A percentile compares a stretch with the other conserved stretches of the same genome.
Conservation (phyloP, 2,888 invertebrate species). For the Pollenia angustigena region DNA sequence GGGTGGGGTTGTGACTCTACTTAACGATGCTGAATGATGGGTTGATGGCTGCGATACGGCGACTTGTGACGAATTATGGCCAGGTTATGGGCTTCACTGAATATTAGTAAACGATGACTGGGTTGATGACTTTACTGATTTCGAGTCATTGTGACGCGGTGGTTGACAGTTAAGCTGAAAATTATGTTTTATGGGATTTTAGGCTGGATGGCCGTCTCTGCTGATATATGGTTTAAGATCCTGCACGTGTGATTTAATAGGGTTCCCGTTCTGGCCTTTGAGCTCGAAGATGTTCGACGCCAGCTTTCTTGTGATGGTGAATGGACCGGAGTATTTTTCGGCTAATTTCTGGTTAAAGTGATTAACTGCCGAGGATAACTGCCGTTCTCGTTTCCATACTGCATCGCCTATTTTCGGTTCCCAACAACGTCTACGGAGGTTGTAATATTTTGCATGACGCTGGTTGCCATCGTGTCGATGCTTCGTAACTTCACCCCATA, state of each 20-base stretch:
- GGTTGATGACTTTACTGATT: too few species aligned
- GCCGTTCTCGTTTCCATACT: slow-evolving; percentile 4
- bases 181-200: too few species aligned
- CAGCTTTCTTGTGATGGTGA: neutral
- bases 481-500: neutral
- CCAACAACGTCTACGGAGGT: neutral
- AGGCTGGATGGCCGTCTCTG: too few species aligned
- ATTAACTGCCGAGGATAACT: neutral
- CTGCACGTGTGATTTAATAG: neutral
- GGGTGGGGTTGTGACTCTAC: too few species aligned
- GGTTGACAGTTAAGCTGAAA: too few species aligned
- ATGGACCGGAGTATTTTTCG: neutral
- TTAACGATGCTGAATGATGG: too few species aligned
- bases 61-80: too few species aligned
- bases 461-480: too few species aligned
- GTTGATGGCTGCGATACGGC: too few species aligned
- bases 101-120: too few species aligned
- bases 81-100: too few species aligned
- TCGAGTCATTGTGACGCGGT: too few species aligned
- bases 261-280: neutral
- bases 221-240: neutral
- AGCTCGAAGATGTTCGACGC: neutral
- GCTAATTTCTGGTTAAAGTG: neutral
- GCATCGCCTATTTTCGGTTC: neutral
- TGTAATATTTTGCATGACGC: neutral